Evolutionary conservation across 92 coral and sea anemone genomes (phyloP).

Genomic region (Parazoanthus swiftii): DNA sequence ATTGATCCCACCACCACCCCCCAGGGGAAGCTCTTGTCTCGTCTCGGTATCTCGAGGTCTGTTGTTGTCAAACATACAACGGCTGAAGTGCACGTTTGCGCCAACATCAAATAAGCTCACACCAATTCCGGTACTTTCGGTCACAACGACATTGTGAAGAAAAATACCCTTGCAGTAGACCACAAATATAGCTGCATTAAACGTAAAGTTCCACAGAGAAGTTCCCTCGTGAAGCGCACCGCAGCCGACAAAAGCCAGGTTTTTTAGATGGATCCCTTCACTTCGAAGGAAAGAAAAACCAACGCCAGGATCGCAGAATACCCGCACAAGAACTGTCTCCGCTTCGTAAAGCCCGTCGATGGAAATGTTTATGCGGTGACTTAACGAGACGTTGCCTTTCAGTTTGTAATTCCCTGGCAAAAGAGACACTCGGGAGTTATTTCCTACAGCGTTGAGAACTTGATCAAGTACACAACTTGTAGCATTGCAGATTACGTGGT

Average conservation of each 20-base stretch:
- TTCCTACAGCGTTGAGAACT: background rate
- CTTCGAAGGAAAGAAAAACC: conserved; percentile 50
- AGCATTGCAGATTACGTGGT: background rate
- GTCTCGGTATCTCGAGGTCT: conserved; percentile 4
- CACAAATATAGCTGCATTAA: conserved; percentile 44
- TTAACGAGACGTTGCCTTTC: conserved; percentile 35
- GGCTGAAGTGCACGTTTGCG: conserved; percentile 34
- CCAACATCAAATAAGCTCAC: conserved; percentile 59
- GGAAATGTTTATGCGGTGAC: conserved; percentile 26
- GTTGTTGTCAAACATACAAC: conserved; percentile 36
- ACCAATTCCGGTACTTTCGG: conserved; percentile 50
- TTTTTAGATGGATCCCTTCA: conserved; percentile 22
- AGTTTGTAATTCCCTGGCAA: conserved; percentile 41
- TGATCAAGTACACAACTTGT: background rate
- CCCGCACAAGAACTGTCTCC: conserved; percentile 11
- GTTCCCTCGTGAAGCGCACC: conserved; percentile 50
- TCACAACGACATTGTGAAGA: conserved; percentile 36
- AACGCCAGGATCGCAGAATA: conserved; percentile 33
- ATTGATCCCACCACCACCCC: conserved; percentile 71
- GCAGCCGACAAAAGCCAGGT: conserved; percentile 40
- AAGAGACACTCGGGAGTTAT: conserved; percentile 5
- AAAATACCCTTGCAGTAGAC: conserved; percentile 54
- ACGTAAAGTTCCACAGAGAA: conserved; percentile 54
- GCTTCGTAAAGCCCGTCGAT: conserved; percentile 27
- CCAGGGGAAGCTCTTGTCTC: conserved; percentile 25